These are phyloP conservation scores for Bubo blakistoni DNA, from an alignment of 2,113 vertebrate species.

Conservation along the genomic window DNA sequence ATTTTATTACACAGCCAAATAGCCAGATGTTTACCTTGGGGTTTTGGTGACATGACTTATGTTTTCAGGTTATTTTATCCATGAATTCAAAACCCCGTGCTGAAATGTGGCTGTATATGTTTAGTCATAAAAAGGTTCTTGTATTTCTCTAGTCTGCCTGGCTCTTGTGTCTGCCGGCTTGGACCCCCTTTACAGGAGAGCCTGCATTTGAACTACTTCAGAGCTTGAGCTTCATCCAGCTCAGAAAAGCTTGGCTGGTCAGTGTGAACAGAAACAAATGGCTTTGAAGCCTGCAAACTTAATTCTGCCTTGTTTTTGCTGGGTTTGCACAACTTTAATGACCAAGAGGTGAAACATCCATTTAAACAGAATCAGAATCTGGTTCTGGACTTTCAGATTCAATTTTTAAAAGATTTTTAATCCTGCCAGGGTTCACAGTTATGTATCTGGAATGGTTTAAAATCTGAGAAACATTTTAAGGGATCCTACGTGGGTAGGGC, in stretches of 20 bases:
- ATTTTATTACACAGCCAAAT: neutral
- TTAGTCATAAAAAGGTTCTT: constrained; percentile 19
- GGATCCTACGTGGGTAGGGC: neutral
- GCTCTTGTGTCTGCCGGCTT: constrained; percentile 6
- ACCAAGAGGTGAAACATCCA: neutral
- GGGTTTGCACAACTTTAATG: constrained; percentile 9
- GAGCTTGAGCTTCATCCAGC: constrained; percentile 33
- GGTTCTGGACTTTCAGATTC: neutral
- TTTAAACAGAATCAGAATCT: neutral
- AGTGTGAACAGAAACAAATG: neutral
- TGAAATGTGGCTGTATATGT: constrained; percentile 7
- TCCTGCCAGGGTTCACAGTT: neutral
- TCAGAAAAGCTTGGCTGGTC: constrained; percentile 27
- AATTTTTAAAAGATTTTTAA: neutral
- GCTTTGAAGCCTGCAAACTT: neutral
- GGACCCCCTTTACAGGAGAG: constrained; percentile 7
- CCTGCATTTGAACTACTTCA: neutral
- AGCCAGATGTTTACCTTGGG: constrained; percentile 12
- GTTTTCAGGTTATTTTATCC: constrained; percentile 1
- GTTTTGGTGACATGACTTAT: constrained; percentile 5
- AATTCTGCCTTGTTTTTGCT: constrained; percentile 32
- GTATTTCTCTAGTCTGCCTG: constrained; percentile 14
- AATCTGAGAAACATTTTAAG: neutral
- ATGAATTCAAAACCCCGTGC: neutral
- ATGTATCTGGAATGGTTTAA: neutral